Conservation (phyloP, 2,113 vertebrate genomes). For the Canis aureus region DNA sequence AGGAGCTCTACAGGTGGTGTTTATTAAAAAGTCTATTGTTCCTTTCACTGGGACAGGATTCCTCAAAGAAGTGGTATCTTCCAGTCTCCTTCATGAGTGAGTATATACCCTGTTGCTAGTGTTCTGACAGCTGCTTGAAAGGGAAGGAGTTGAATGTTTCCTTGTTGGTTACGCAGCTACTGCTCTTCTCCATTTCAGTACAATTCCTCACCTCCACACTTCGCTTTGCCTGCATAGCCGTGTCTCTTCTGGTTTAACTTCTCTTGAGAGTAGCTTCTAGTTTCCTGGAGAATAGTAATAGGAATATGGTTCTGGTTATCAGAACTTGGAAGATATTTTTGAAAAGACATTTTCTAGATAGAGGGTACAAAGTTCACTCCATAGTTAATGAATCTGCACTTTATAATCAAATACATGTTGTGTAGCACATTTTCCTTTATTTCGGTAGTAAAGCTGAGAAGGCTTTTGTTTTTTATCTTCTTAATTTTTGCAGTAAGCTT, state of each 20-base stretch:
- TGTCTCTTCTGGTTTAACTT: not conserved
- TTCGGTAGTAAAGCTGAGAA: not conserved
- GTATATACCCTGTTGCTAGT: not conserved
- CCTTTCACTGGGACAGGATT: not conserved
- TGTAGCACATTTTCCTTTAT: not conserved
- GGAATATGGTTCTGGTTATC: not conserved
- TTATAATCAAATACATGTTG: not conserved
- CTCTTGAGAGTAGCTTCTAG: not conserved
- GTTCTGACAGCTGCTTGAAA: not conserved
- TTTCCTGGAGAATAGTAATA: not conserved
- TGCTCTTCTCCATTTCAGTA: not conserved
- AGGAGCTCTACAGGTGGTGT: not conserved
- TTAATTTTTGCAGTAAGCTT: not conserved
- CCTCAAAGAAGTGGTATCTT: not conserved
- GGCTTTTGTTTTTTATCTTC: not conserved
- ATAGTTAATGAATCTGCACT: not conserved
- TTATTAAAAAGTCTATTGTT: not conserved
- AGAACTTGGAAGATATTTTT: not conserved
- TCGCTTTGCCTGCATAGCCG: not conserved
- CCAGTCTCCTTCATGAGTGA: not conserved
- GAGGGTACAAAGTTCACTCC: not conserved
- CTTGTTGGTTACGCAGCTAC: not conserved
- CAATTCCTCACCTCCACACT: not conserved
- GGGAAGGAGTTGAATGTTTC: not conserved
- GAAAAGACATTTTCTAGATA: not conserved